Evolutionary conservation across 2,888 invertebrate genomes (phyloP).

Genomic region (Microplitis manilae): DNA sequence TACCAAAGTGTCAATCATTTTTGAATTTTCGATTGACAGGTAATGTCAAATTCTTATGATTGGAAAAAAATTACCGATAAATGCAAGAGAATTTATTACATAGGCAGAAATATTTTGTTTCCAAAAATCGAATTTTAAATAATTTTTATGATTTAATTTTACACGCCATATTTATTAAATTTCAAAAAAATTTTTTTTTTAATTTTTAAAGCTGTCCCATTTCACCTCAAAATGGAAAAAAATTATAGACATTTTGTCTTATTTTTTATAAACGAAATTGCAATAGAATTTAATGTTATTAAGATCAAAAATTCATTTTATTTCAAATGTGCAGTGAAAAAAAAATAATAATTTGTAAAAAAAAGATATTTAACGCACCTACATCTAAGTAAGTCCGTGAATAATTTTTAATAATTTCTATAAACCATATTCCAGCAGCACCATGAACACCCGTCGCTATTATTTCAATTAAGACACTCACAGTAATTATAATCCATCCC

Average conservation of each 20-base stretch:
- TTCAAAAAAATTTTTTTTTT: too few species aligned
- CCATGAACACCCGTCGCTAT: slow-evolving; percentile 74
- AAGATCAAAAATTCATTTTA: too few species aligned
- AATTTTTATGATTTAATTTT: too few species aligned
- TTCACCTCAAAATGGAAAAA: too few species aligned
- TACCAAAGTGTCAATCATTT: neutral
- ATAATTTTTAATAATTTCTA: slow-evolving; percentile 62
- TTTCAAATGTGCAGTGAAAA: neutral
- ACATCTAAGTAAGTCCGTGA: slow-evolving; percentile 61
- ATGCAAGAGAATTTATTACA: too few species aligned
- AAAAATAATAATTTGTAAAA: neutral
- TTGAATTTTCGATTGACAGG: neutral
- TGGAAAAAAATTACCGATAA: neutral
- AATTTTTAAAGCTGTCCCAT: too few species aligned
- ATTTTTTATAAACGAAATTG: too few species aligned
- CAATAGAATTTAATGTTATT: too few species aligned
- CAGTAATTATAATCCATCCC: slow-evolving; percentile 76
- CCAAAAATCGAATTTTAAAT: too few species aligned
- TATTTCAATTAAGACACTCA: slow-evolving; percentile 74
- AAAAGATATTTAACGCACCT: slow-evolving; percentile 54
- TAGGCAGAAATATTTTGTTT: too few species aligned
- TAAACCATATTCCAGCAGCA: slow-evolving; percentile 62
- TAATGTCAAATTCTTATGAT: neutral
- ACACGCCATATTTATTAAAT: too few species aligned
- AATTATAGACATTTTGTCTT: too few species aligned